These are phyloP conservation scores for Monomorium pharaonis DNA, from an alignment of 1,140 invertebrate species.

Conservation along the genomic window DNA sequence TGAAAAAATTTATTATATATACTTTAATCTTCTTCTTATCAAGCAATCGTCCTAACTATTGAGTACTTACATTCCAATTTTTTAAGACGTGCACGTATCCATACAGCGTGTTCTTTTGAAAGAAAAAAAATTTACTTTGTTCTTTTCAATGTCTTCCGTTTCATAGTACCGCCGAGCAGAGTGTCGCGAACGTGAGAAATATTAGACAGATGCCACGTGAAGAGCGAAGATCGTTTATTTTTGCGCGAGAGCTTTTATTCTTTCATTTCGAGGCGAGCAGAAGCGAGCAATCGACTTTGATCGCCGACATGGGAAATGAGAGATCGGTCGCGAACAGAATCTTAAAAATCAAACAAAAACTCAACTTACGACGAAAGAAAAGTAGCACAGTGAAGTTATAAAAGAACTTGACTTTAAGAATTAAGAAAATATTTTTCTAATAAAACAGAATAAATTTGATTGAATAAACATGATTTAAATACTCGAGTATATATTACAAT, in stretches of 20 bases:
- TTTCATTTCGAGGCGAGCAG: constrained; percentile 59
- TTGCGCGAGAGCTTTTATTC: constrained; percentile 27
- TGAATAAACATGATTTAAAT: too few relatives aligned
- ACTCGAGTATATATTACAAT: not conserved
- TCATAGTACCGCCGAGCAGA: not conserved
- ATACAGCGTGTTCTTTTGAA: constrained; percentile 60
- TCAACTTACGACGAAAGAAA: not conserved
- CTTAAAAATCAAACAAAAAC: constrained; percentile 25
- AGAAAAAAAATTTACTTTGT: constrained; percentile 67
- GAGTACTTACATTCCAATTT: not conserved
- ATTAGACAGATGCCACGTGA: constrained; percentile 68
- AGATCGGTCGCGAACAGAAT: constrained; percentile 56
- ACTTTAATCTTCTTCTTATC: not conserved
- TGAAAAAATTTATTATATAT: not conserved
- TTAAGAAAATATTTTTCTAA: constrained; percentile 12
- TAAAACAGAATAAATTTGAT: not conserved
- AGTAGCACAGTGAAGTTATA: not conserved
- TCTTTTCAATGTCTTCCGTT: constrained; percentile 42
- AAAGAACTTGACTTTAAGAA: not conserved
- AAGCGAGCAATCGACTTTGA: constrained; percentile 37
- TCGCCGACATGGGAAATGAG: constrained; percentile 58
- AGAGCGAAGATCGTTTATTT: constrained; percentile 49
- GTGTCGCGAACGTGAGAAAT: constrained; percentile 57
- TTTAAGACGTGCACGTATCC: not conserved
- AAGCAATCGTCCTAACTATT: not conserved